Evolutionary conservation across 1,140 invertebrate species (phyloP).

Genomic region (Batillaria attramentaria): DNA sequence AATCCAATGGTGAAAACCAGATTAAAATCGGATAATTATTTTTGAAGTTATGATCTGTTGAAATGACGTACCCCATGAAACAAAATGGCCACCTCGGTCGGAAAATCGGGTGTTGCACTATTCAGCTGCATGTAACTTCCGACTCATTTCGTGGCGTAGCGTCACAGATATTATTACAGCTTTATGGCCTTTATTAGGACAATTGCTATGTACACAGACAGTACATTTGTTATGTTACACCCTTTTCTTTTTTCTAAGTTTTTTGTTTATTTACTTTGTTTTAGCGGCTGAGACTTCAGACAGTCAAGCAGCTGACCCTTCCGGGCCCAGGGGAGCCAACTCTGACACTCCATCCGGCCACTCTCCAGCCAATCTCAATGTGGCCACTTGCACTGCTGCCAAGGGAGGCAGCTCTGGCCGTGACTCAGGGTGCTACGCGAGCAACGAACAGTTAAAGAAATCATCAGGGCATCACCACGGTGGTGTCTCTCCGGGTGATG

Average conservation of each 20-base stretch:
- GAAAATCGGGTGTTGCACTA: too few species aligned
- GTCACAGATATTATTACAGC: too few species aligned
- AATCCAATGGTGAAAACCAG: too few species aligned
- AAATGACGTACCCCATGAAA: too few species aligned
- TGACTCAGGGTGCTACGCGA: conserved; percentile 66
- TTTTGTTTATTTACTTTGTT: conserved; percentile 22
- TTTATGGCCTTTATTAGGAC: too few species aligned
- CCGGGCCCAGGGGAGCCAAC: conserved; percentile 33
- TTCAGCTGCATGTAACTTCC: too few species aligned
- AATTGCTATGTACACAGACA: neutral
- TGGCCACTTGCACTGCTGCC: neutral
- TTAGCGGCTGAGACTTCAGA: conserved; percentile 43
- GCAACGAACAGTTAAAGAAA: conserved; percentile 48
- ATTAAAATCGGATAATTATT: too few species aligned
- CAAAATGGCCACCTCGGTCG: too few species aligned
- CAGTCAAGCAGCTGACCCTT: conserved; percentile 34
- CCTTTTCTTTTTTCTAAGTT: conserved; percentile 5
- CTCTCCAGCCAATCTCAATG: conserved; percentile 33
- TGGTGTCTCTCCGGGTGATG: neutral
- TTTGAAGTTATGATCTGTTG: too few species aligned
- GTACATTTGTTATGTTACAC: neutral
- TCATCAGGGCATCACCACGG: conserved; percentile 7
- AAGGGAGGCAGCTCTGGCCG: conserved; percentile 50
- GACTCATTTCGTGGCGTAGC: too few species aligned
- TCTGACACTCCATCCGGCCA: conserved; percentile 46